These are phyloP conservation scores for Camptogramma bilineatum DNA, from an alignment of 2,888 invertebrate genomes.

Conservation along the genomic window DNA sequence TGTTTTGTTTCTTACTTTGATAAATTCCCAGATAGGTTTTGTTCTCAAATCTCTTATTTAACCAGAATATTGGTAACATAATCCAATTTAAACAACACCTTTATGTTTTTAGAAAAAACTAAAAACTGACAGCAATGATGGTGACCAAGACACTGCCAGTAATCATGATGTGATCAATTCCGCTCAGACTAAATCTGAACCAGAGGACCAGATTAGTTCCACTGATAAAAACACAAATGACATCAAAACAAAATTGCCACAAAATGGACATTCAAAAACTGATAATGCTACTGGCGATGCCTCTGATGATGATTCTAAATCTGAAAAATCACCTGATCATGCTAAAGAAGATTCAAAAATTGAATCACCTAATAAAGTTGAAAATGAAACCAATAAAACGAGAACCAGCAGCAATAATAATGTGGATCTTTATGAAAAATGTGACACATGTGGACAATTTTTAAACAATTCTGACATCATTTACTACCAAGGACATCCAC, in stretches of 20 bases:
- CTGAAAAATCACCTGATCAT: slow-evolving; percentile 12
- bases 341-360: slow-evolving; percentile 2
- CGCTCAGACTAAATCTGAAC: slow-evolving; percentile 7
- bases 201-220: slow-evolving; percentile 7
- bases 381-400: neutral
- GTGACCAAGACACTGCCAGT: slow-evolving; percentile 14
- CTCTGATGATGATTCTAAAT: slow-evolving; percentile 14
- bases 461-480: slow-evolving; percentile 79
- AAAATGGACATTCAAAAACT: slow-evolving; percentile 15
- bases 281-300: slow-evolving; percentile 3
- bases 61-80: neutral
- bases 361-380: slow-evolving; percentile 21
- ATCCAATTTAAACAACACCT: neutral
- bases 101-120: slow-evolving; percentile 58
- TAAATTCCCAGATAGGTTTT: neutral
- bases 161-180: neutral
- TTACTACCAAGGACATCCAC: slow-evolving; percentile 91
- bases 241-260: slow-evolving; percentile 3
- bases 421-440: slow-evolving; percentile 65
- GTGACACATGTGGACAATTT: slow-evolving; percentile 77
- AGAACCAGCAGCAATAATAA: slow-evolving; percentile 35
- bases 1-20: neutral
- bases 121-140: slow-evolving; percentile 37
- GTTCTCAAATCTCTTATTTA: neutral
- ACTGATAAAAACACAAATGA: neutral